Evolutionary conservation across 2,113 vertebrate species (phyloP).

Genomic region (Malurus alboscapulatus): DNA sequence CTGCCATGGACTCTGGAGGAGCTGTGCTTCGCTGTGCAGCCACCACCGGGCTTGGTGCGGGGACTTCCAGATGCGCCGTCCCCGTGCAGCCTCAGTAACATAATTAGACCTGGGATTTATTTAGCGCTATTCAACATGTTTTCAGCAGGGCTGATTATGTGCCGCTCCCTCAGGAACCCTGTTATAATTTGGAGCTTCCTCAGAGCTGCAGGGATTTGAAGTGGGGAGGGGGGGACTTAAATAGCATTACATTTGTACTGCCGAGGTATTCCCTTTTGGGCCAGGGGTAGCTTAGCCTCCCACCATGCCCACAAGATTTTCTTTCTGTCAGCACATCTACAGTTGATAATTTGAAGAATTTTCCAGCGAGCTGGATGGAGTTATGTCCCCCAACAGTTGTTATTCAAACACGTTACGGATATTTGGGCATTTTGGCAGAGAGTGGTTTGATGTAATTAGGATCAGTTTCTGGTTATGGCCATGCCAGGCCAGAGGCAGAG

Average conservation of each 20-base stretch:
- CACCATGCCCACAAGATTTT: conserved; percentile 38
- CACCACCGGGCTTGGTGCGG: neutral
- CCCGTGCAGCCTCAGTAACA: conserved; percentile 8
- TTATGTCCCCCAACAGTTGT: conserved; percentile 44
- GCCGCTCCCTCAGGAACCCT: neutral
- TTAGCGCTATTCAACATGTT: neutral
- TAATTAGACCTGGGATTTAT: conserved; percentile 50
- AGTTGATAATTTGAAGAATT: conserved; percentile 53
- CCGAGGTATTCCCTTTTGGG: conserved; percentile 22
- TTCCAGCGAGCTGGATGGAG: conserved; percentile 49
- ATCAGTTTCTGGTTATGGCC: conserved; percentile 73
- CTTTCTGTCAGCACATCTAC: conserved; percentile 42
- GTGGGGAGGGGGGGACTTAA: neutral
- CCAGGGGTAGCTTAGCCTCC: conserved; percentile 38
- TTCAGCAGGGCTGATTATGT: conserved; percentile 46
- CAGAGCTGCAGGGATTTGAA: conserved; percentile 35
- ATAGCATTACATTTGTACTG: conserved; percentile 29
- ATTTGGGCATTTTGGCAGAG: conserved; percentile 67
- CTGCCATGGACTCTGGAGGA: neutral
- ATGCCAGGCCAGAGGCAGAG: conserved; percentile 69
- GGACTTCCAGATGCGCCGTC: conserved; percentile 23
- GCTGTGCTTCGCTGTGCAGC: neutral
- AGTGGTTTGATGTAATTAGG: conserved; percentile 70
- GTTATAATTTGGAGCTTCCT: conserved; percentile 57
- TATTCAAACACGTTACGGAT: conserved; percentile 63